Conservation (phyloP, 2,113 vertebrate species). For the Chloropsis cyanopogon region DNA sequence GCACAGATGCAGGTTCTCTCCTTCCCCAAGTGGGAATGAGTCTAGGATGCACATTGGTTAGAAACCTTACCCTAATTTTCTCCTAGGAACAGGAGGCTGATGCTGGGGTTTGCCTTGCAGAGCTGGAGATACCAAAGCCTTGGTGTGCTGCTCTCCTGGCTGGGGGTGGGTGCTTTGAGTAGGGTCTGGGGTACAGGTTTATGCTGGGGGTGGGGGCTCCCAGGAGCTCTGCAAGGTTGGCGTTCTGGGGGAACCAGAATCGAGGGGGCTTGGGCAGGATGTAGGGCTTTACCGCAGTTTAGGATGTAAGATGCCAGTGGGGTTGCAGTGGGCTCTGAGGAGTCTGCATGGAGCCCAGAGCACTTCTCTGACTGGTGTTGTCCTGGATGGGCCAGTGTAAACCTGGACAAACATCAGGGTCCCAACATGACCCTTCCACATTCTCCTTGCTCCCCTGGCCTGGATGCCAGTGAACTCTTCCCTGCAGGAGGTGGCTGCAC, state of each 20-base stretch:
- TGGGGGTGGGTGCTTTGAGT: neutral
- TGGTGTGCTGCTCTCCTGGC: neutral
- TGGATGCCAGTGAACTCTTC: rapidly evolving
- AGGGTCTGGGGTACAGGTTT: neutral
- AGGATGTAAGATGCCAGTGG: neutral
- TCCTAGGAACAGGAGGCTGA: neutral
- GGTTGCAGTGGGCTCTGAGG: neutral
- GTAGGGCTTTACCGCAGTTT: neutral
- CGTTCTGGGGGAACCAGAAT: neutral
- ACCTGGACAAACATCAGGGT: neutral
- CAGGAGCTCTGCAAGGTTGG: neutral
- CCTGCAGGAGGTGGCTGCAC: neutral
- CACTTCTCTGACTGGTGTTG: neutral
- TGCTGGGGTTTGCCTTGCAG: neutral
- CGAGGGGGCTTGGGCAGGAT: neutral
- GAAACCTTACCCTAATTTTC: neutral
- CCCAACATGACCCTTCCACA: rapidly evolving
- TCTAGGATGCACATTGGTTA: neutral
- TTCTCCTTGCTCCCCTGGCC: neutral
- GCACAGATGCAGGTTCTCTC: neutral
- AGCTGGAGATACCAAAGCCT: neutral
- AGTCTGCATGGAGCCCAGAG: neutral
- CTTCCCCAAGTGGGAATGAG: neutral
- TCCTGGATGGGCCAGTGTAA: neutral
- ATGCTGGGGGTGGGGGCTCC: neutral